Evolutionary conservation across 2,113 vertebrate genomes (phyloP), one percentile per base, ranked within the genome.

Genomic region (Dicerorhinus sumatrensis): DNA sequence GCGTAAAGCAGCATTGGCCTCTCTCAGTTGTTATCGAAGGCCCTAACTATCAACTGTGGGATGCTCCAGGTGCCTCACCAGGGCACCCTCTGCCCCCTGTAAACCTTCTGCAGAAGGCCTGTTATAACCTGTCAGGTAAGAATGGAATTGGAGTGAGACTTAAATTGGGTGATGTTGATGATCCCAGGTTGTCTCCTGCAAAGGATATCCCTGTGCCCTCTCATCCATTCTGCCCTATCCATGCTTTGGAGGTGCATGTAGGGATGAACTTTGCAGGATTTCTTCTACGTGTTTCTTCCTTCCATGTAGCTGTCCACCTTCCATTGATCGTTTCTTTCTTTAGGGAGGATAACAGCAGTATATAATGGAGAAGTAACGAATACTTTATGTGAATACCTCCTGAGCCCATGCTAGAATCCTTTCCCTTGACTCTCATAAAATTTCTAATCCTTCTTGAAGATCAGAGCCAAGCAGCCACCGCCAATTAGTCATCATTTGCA

Each of bases 371-470:
- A 25, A 79, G 18, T 60, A 65, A 33, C 13, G 33, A 13, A 10
- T 39, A 33, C 39, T 29, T 56, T 72, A 6, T 27, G 0, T 25
- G 3, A 23, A 29, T 12, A 23, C 21, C n/a, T 70, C 18, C 48
- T 60, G 48, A 70, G 60, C 29, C 72, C 33, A 5, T 29, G 29
- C 67, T 39, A 54, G 87, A 76, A 33, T 67, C 29, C 54, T 84
- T 58, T 65, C 29, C 39, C 25, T 16, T 18, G 46, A 83, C 23
- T 82, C 70, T 79, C 20, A 56, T 31, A 21, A 42, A 13, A 23
- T 85, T 96, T 82, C 70, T 89, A 48, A 85, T 93, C 54, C 63
- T 75, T 48, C 82, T 67, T 36, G 16, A 79, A 91, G 91, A 51
- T 92, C 17, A 27, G 60, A 92, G 54, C 36, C 88, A 42, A 75